Evolutionary conservation across 2,888 invertebrate species (phyloP).

Genomic region (Ferdinandea cuprea): DNA sequence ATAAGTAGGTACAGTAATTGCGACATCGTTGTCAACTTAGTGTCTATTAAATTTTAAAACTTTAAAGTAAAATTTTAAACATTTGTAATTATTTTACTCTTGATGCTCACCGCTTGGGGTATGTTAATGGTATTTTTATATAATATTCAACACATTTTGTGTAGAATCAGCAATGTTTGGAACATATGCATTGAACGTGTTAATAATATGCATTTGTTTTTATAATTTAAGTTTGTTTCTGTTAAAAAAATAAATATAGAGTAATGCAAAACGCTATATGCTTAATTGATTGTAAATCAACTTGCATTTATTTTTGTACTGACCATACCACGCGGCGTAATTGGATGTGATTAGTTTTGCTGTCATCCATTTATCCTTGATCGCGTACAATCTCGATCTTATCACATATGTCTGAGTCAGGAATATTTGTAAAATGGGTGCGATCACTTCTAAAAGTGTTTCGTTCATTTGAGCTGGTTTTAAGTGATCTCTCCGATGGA

Average conservation of each 20-base stretch:
- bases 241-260: conserved; percentile 73
- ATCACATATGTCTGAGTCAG: conserved; percentile 86
- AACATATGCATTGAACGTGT: conserved; percentile 68
- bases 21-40: conserved; percentile 65
- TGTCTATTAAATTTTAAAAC: conserved; percentile 64
- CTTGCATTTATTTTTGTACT: conserved; percentile 66
- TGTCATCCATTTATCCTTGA: conserved; percentile 81
- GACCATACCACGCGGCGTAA: conserved; percentile 43
- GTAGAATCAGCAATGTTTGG: conserved; percentile 58
- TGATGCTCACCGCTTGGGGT: conserved; percentile 53
- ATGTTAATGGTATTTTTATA: conserved; percentile 43
- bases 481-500: conserved; percentile 84
- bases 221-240: conserved; percentile 43
- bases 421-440: conserved; percentile 90
- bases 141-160: conserved; percentile 20
- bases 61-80: conserved; percentile 49
- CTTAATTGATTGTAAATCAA: conserved; percentile 54
- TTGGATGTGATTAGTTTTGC: conserved; percentile 76
- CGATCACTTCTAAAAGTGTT: conserved; percentile 90
- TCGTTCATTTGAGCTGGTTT: conserved; percentile 87
- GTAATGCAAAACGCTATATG: conserved; percentile 64
- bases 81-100: conserved; percentile 30
- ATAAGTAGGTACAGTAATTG: conserved; percentile 68
- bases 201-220: conserved; percentile 34
- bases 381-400: conserved; percentile 83